Conservation (phyloP, 2,113 vertebrate species). For the Trachemys scripta region DNA sequence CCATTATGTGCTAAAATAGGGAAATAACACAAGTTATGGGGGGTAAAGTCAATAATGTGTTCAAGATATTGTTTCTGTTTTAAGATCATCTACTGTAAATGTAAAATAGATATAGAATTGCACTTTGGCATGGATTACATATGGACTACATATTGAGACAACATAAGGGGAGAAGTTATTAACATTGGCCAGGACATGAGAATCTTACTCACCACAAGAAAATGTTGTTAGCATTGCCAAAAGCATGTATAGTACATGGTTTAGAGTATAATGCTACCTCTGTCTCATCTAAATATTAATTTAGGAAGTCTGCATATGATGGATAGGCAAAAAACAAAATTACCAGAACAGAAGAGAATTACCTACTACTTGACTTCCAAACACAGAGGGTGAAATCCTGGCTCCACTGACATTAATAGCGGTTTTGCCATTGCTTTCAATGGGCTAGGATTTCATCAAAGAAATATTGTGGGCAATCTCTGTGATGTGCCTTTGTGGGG, state of each 20-base stretch:
- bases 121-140: neutral
- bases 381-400: neutral
- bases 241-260: rapidly evolving
- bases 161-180: neutral
- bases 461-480: neutral
- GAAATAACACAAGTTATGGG: neutral
- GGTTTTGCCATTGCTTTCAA: neutral
- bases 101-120: neutral
- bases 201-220: neutral
- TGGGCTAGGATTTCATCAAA: neutral
- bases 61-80: neutral
- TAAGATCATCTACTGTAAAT: neutral
- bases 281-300: neutral
- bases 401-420: neutral
- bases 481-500: neutral
- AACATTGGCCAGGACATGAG: neutral
- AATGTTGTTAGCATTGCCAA: neutral
- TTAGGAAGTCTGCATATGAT: neutral
- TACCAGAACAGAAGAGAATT: neutral
- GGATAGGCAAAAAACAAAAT: rapidly evolving
- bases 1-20: neutral
- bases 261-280: neutral
- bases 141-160: neutral
- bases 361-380: neutral
- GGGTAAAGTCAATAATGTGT: neutral